Base-by-base conservation (phyloP, 2,888 invertebrate genomes). In the Volucella inflata region DNA sequence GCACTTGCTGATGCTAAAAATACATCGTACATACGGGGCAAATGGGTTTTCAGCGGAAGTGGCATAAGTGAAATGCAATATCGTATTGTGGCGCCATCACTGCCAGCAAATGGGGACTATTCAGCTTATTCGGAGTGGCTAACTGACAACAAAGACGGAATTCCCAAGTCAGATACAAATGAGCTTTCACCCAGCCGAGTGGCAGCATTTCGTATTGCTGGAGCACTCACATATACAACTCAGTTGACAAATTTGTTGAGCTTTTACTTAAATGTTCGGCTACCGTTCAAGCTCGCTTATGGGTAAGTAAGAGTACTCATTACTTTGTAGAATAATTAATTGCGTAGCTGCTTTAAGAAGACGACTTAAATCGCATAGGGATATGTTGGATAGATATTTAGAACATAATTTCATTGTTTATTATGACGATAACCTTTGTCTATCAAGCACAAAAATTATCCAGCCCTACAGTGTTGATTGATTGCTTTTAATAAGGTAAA, bases 91-190 rank as follows among this genome's bases (percentile, higher is more conserved):
- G 96, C 96, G n/a, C 97, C 98, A 0, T 95, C 96, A 88, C 91
- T 97, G 87, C 96, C 97, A 80, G 95, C 95, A 3, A 96, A 96
- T 87, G 97, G 97, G 0, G 97, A 98, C 92, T 97, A 96, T 90
- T 94, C 96, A 9, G 95, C 94, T 87, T 97, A 95, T 92, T 95
- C 93, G 90, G 93, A 95, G 87, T 97, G 96, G 96, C 94, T 97
- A 95, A 93, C 93, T 16, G 91, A 91, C 67, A 92, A 91, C 87
- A 92, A 92, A 72, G 92, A 92, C 60, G 92, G 91, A 89, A 90
- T 92, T 44, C 90, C 91, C 62, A 90, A 91, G 81, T 88, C 90
- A 16, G 89, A 90, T 6, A 93, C 93, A 21, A 93, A 93, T 87
- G 94, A 93, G 87, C 93, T 93, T 77, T 92, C 93, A 78, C 93